These are phyloP conservation scores for Cryptocephalus primarius DNA, from an alignment of 2,888 invertebrate genomes.

Conservation along the genomic window DNA sequence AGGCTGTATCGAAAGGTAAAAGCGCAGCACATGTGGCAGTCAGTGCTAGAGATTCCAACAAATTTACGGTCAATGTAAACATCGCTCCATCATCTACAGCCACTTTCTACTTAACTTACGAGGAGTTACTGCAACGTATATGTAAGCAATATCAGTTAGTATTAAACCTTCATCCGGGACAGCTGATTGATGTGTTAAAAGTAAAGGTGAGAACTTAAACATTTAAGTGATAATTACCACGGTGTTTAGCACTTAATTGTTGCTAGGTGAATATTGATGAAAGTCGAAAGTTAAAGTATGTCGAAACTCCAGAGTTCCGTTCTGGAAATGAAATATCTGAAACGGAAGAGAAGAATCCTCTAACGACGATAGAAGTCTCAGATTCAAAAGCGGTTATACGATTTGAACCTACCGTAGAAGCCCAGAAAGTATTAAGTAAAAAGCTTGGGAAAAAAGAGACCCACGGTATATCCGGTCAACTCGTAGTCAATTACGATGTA, in stretches of 20 bases:
- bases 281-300: conserved; percentile 45
- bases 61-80: conserved; percentile 57
- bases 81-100: conserved; percentile 51
- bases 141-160: conserved; percentile 57
- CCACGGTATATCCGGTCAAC: conserved; percentile 4
- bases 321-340: conserved; percentile 53
- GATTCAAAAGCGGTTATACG: conserved; percentile 3
- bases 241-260: not conserved
- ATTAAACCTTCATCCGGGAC: conserved; percentile 57
- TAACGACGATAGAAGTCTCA: conserved; percentile 15
- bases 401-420: conserved; percentile 4
- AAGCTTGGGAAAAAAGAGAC: conserved; percentile 19
- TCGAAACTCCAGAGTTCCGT: conserved; percentile 53
- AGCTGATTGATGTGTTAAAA: conserved; percentile 51
- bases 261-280: conserved; percentile 49
- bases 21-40: conserved; percentile 52
- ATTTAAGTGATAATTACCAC: no score
- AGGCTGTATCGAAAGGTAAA: conserved; percentile 47
- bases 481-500: conserved; percentile 10
- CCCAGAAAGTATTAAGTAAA: conserved; percentile 29
- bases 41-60: conserved; percentile 59
- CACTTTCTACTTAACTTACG: conserved; percentile 60
- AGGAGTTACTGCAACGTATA: conserved; percentile 54
- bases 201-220: conserved; percentile 35
- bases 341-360: conserved; percentile 40